Conservation (phyloP, 2,797 vertebrate genomes). For the Odontamblyopus lacepedii region DNA sequence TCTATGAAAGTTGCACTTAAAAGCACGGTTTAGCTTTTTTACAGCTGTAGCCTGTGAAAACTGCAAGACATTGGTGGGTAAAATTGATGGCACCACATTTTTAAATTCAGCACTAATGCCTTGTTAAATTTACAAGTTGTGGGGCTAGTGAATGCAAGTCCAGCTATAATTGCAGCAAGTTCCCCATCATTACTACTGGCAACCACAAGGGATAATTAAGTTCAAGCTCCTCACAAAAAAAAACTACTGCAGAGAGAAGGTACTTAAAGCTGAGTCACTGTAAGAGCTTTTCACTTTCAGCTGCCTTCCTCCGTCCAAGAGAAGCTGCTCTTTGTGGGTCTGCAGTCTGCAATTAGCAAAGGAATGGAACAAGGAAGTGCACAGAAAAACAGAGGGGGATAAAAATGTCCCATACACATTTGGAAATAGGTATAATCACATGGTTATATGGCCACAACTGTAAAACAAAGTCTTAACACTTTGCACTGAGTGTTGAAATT, state of each 20-base stretch:
- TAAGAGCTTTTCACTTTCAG: constrained; percentile 46
- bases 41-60: constrained; percentile 14
- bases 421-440: constrained; percentile 68
- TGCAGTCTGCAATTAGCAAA: constrained; percentile 71
- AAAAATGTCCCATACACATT: constrained; percentile 65
- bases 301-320: constrained; percentile 48
- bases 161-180: constrained; percentile 45
- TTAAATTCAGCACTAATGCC: constrained; percentile 29
- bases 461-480: constrained; percentile 43
- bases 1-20: constrained; percentile 18
- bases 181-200: constrained; percentile 64
- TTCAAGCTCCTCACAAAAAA: constrained; percentile 35
- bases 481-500: constrained; percentile 19
- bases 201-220: constrained; percentile 62
- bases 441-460: constrained; percentile 42
- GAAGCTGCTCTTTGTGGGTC: constrained; percentile 68
- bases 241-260: constrained; percentile 46
- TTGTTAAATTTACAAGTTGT: constrained; percentile 33
- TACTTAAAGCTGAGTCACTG: constrained; percentile 52
- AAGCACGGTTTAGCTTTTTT: constrained; percentile 18
- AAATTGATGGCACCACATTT: constrained; percentile 30
- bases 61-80: background rate
- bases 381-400: constrained; percentile 65
- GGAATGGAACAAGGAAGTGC: constrained; percentile 66
- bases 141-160: constrained; percentile 33